Conservation (phyloP, 92 coral and sea anemone genomes). For the Diadumene lineata region DNA sequence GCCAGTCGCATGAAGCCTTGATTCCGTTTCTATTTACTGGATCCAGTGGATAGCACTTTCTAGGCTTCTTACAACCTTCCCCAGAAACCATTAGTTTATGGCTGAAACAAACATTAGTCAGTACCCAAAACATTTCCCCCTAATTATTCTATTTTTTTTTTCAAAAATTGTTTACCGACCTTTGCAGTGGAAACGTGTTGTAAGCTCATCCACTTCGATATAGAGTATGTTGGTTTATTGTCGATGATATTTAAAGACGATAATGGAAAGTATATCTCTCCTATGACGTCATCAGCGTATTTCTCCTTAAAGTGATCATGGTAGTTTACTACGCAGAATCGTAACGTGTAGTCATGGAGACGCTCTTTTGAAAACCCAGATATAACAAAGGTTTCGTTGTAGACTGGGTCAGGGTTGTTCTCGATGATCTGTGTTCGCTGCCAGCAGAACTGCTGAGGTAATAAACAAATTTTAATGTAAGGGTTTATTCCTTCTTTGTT, state of each 20-base stretch:
- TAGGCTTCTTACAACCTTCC: too few relatives aligned
- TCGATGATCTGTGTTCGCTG: slow-evolving; percentile 82
- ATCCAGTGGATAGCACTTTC: too few relatives aligned
- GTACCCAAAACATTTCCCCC: too few relatives aligned
- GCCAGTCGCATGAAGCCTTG: too few relatives aligned
- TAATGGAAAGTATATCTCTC: slow-evolving; percentile 87
- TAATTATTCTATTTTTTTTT: too few relatives aligned
- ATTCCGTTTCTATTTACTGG: too few relatives aligned
- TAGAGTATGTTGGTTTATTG: slow-evolving; percentile 68
- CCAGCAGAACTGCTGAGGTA: slow-evolving; percentile 98
- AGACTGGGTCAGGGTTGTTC: slow-evolving; percentile 75
- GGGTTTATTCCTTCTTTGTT: slow-evolving; percentile 74
- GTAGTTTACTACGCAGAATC: slow-evolving; percentile 87
- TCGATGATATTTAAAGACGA: slow-evolving; percentile 69
- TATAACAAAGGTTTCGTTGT: slow-evolving; percentile 89
- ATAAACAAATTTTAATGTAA: slow-evolving; percentile 75
- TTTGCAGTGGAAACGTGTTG: slow-evolving; percentile 31
- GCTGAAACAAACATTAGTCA: too few relatives aligned
- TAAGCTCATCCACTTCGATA: slow-evolving; percentile 78
- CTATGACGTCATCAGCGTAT: slow-evolving; percentile 95
- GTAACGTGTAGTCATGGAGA: slow-evolving; percentile 76
- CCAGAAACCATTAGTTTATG: too few relatives aligned
- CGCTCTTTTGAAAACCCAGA: slow-evolving; percentile 95
- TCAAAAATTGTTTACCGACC: slow-evolving; percentile 19
- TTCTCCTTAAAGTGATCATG: slow-evolving; percentile 72